These are phyloP conservation scores for Sceloporus undulatus DNA, from an alignment of 2,113 vertebrate genomes.

Conservation along the genomic window DNA sequence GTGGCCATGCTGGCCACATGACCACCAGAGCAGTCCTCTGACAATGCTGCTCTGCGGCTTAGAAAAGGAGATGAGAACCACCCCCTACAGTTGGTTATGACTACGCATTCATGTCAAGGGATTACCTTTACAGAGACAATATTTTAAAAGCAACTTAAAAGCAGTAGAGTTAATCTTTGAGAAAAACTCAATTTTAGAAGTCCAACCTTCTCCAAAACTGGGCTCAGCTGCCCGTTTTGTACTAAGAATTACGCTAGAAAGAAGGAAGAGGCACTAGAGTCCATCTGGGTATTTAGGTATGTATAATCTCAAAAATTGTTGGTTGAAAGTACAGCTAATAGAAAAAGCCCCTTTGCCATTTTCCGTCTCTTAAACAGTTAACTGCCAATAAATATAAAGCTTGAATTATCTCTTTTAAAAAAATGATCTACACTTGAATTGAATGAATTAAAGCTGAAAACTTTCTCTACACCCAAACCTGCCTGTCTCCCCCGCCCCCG, in stretches of 20 bases:
- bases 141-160: constrained; percentile 6
- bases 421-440: not conserved
- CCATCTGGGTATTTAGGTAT: not conserved
- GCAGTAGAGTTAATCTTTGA: not conserved
- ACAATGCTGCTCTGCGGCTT: no score
- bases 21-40: no score
- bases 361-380: no score
- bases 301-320: not conserved
- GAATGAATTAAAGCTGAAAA: not conserved
- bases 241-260: not conserved
- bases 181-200: not conserved
- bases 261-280: not conserved
- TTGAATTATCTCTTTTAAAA: not conserved
- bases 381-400: no score
- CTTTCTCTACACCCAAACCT: not conserved
- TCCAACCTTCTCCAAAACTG: not conserved
- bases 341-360: no score
- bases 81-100: no score
- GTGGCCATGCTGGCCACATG: no score
- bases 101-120: no score
- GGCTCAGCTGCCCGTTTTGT: not conserved
- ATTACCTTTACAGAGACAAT: no score
- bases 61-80: no score
- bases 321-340: no score
- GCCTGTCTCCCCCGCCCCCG: not conserved